Percentiles rank a stretch among this genome's conserved stretches.
phyloP scores from a whole-genome alignment of 35 echinoderm and acorn worm genomes.

The Lytechinus variegatus region DNA sequence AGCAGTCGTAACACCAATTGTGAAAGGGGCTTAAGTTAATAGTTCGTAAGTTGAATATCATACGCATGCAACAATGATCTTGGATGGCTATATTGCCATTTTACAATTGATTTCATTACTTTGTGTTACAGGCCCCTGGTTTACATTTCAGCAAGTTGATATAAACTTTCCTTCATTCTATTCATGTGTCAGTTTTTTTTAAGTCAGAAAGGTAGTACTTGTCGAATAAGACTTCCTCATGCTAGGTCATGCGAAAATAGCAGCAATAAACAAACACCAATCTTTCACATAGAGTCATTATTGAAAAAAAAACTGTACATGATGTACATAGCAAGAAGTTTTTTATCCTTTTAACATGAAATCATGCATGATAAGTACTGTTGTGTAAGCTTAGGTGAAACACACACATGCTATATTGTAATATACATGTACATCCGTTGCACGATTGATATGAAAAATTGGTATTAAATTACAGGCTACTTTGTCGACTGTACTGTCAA shows the following conservation, averaged over 20 bases:
- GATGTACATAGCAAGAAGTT: neutral
- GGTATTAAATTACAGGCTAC: neutral
- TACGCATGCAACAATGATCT: too few species aligned
- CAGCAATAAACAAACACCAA: neutral
- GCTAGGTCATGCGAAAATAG: neutral
- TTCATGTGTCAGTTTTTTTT: neutral
- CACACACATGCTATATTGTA: neutral
- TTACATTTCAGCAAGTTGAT: neutral
- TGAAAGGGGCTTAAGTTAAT: too few species aligned
- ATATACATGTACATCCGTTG: neutral
- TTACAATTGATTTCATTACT: too few species aligned
- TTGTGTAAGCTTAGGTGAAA: neutral
- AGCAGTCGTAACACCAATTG: too few species aligned
- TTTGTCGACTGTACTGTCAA: neutral
- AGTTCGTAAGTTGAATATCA: too few species aligned
- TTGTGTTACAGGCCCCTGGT: neutral
- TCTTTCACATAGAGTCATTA: neutral
- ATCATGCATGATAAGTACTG: neutral
- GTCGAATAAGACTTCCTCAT: neutral
- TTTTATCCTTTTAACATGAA: neutral
- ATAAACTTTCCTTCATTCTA: neutral
- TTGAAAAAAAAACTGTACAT: constrained; percentile 8
- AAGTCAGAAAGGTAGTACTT: neutral
- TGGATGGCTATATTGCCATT: too few species aligned
- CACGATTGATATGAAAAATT: neutral